Evolutionary conservation across 2,888 invertebrate genomes (phyloP).

Genomic region (Microchrysa polita): DNA sequence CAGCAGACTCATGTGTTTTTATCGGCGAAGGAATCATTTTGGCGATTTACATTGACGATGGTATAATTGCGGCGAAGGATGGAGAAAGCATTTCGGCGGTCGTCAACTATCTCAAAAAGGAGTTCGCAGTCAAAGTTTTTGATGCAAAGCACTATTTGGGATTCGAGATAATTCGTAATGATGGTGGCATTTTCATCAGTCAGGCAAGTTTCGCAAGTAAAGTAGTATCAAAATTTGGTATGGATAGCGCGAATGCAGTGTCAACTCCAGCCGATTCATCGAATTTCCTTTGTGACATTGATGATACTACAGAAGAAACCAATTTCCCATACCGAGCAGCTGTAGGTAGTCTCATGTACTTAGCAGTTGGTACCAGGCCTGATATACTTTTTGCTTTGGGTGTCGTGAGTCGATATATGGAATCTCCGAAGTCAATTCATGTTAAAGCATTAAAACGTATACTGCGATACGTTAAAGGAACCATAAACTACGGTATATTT

Average conservation of each 20-base stretch:
- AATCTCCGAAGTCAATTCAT: not conserved
- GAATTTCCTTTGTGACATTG: too few relatives aligned
- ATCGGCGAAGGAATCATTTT: too few relatives aligned
- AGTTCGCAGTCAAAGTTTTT: too few relatives aligned
- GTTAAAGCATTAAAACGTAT: not conserved
- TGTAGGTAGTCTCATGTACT: constrained; percentile 40
- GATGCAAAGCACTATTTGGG: too few relatives aligned
- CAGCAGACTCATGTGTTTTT: constrained; percentile 43
- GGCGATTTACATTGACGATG: too few relatives aligned
- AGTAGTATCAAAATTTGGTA: too few relatives aligned
- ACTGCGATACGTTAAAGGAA: not conserved
- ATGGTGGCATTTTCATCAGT: too few relatives aligned
- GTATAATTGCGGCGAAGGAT: too few relatives aligned
- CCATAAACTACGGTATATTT: not conserved
- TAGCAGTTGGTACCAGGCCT: constrained; percentile 47
- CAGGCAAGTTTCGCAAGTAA: too few relatives aligned
- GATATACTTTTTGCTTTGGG: constrained; percentile 45
- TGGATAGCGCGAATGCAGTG: constrained; percentile 46
- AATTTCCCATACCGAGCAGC: not conserved
- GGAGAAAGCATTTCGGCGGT: too few relatives aligned
- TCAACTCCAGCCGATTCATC: constrained; percentile 41
- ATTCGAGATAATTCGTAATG: too few relatives aligned
- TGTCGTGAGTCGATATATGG: constrained; percentile 42
- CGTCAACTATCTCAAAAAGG: too few relatives aligned
- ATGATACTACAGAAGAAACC: constrained; percentile 54